Conservation (phyloP, 2,888 invertebrate species). For the Andrena minutula region DNA sequence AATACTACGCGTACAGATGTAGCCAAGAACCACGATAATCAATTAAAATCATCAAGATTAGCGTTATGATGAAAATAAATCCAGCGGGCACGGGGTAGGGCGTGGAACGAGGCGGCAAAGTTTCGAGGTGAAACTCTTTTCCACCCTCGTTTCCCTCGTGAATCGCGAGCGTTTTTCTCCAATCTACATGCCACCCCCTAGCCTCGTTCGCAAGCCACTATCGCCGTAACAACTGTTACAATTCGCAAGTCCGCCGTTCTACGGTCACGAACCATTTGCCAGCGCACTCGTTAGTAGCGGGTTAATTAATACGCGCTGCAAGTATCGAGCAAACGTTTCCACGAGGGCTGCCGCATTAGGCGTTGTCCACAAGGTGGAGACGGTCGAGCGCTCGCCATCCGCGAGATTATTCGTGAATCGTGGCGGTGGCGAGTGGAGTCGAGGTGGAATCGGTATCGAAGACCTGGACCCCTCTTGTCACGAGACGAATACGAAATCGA, state of each 20-base stretch:
- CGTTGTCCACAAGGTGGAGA: slow-evolving; percentile 43
- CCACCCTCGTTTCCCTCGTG: slow-evolving; percentile 49
- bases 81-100: slow-evolving; percentile 10
- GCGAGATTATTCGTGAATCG: slow-evolving; percentile 41
- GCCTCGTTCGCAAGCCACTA: slow-evolving; percentile 67
- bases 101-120: slow-evolving; percentile 39
- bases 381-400: not conserved
- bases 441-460: slow-evolving; percentile 61
- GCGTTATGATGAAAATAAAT: slow-evolving; percentile 50
- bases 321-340: slow-evolving; percentile 73
- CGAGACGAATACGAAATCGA: slow-evolving; percentile 79
- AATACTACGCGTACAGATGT: not conserved
- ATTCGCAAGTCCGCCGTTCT: slow-evolving; percentile 72
- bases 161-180: slow-evolving; percentile 62
- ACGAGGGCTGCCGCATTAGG: slow-evolving; percentile 43
- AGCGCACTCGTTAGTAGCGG: slow-evolving; percentile 73
- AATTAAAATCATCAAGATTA: slow-evolving; percentile 32
- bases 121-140: slow-evolving; percentile 58
- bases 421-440: slow-evolving; percentile 16
- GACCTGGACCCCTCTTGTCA: slow-evolving; percentile 67
- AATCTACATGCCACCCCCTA: slow-evolving; percentile 57
- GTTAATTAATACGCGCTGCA: slow-evolving; percentile 76
- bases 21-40: not conserved
- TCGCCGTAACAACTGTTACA: slow-evolving; percentile 75
- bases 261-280: slow-evolving; percentile 75